Conservation (phyloP, 2,797 vertebrate species). For the Spinibarbus caldwelli region DNA sequence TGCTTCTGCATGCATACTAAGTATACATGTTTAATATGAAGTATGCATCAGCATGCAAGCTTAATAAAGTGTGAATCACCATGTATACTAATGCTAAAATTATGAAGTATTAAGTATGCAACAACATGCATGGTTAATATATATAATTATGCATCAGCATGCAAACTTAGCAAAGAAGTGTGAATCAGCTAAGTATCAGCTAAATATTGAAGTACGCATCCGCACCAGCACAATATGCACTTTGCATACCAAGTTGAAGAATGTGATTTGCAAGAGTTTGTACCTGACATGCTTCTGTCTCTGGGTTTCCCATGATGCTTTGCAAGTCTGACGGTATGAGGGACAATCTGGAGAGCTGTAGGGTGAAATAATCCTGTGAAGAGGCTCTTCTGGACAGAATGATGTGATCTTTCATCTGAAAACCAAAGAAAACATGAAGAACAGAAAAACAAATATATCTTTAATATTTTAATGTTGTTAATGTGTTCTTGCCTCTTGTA, state of each 20-base stretch:
- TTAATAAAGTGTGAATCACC: background rate
- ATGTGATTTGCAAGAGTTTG: background rate
- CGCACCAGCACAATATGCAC: background rate
- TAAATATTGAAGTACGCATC: background rate
- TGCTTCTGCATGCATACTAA: background rate
- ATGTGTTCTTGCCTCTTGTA: constrained; percentile 61
- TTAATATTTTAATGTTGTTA: background rate
- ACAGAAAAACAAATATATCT: background rate
- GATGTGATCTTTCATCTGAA: constrained; percentile 68
- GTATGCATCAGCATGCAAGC: background rate
- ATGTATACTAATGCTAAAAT: background rate
- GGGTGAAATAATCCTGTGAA: constrained; percentile 51
- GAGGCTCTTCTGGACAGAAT: constrained; percentile 49
- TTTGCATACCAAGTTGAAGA: background rate
- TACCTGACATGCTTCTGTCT: constrained; percentile 75
- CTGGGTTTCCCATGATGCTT: constrained; percentile 63
- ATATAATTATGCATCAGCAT: no score
- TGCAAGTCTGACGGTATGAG: constrained; percentile 52
- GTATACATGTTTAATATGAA: background rate
- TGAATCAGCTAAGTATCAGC: no score
- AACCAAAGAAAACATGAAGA: background rate
- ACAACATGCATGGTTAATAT: no score
- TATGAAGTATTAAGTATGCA: background rate
- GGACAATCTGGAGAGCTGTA: constrained; percentile 52
- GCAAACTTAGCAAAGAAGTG: no score